Conservation (phyloP, 1,140 invertebrate species). For the Gerris buenoi region DNA sequence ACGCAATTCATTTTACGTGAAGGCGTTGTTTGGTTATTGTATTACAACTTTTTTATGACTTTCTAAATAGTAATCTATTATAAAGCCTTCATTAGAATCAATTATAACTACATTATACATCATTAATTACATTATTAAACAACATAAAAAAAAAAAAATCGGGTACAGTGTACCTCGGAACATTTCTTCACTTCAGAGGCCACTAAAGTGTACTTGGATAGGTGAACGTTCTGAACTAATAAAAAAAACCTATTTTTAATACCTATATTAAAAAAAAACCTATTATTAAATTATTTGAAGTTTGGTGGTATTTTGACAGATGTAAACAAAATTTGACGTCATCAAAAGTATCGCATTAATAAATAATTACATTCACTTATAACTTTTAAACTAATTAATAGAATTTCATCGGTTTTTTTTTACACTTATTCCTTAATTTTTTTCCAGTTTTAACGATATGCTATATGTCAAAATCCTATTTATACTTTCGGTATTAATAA, state of each 20-base stretch:
- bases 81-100: too few relatives aligned
- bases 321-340: not conserved
- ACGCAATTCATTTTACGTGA: too few relatives aligned
- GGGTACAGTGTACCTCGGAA: not conserved
- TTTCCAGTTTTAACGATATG: not conserved
- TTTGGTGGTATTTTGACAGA: not conserved
- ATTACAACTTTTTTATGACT: too few relatives aligned
- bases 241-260: too few relatives aligned
- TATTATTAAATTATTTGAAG: not conserved
- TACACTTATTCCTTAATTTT: not conserved
- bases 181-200: not conserved
- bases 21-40: too few relatives aligned
- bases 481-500: not conserved
- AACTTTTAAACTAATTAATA: not conserved
- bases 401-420: not conserved
- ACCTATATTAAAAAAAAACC: too few relatives aligned
- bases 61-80: too few relatives aligned
- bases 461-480: not conserved
- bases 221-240: too few relatives aligned
- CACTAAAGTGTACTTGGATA: too few relatives aligned
- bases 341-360: not conserved
- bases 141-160: not conserved
- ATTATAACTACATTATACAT: too few relatives aligned
- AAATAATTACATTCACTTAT: not conserved
- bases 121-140: too few relatives aligned